These are phyloP conservation scores for Macaria notata DNA, from an alignment of 2,888 invertebrate species.

Conservation along the genomic window DNA sequence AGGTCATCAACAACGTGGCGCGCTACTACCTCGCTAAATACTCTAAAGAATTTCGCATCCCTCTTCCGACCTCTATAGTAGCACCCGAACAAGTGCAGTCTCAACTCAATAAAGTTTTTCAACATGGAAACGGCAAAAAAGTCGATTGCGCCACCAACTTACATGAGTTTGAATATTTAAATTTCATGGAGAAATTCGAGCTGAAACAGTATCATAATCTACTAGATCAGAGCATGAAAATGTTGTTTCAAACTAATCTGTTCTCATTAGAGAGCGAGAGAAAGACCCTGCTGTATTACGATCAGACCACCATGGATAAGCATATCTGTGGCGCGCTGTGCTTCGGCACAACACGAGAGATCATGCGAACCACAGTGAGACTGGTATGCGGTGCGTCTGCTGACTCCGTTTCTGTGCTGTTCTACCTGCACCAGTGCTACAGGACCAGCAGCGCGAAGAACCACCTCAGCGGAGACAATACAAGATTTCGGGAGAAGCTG, in stretches of 20 bases:
- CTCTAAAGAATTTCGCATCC: conserved; percentile 58
- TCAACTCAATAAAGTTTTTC: conserved; percentile 59
- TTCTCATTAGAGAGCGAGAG: conserved; percentile 37
- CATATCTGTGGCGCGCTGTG: conserved; percentile 60
- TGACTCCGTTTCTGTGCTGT: conserved; percentile 63
- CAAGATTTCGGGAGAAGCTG: conserved; percentile 64
- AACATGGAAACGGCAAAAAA: conserved; percentile 56
- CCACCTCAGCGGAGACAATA: conserved; percentile 64
- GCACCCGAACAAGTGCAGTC: conserved; percentile 42
- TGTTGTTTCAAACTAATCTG: conserved; percentile 54
- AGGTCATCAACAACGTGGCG: conserved; percentile 49
- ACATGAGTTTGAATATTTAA: conserved; percentile 63
- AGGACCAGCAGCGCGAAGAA: conserved; percentile 60
- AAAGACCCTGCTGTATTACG: conserved; percentile 54
- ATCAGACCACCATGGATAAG: conserved; percentile 67
- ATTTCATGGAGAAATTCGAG: conserved; percentile 63
- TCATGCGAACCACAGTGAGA: conserved; percentile 65
- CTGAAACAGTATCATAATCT: conserved; percentile 64
- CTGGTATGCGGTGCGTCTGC: conserved; percentile 66
- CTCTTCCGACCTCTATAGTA: conserved; percentile 57
- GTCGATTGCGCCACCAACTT: conserved; percentile 53
- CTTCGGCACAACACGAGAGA: conserved; percentile 61
- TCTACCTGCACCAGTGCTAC: conserved; percentile 72
- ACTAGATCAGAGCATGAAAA: conserved; percentile 56
- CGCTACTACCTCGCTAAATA: conserved; percentile 54